A percentile compares a stretch with the other conserved stretches of the same genome.
These are phyloP conservation scores for Hippocampus zosterae DNA, from an alignment of 2,113 vertebrate species.

Conservation along the genomic window DNA sequence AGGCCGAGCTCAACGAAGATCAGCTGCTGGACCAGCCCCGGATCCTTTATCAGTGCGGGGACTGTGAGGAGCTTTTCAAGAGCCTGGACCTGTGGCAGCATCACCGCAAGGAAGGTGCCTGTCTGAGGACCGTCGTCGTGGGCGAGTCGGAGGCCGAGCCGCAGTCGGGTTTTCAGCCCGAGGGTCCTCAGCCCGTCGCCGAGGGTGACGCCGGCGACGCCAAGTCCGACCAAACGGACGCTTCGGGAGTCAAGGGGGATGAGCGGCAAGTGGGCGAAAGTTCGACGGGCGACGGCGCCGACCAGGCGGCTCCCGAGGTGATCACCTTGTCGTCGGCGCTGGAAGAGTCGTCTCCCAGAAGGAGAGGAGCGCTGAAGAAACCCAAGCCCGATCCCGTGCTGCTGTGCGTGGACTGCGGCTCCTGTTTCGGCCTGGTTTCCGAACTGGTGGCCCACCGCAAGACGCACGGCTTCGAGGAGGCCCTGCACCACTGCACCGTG, in stretches of 20 bases:
- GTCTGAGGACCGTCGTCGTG: slow-evolving; percentile 32
- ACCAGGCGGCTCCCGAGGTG: slow-evolving; percentile 22
- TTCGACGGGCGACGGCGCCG: slow-evolving; percentile 20
- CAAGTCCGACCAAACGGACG: slow-evolving; percentile 15
- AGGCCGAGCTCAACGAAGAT: slow-evolving; percentile 24
- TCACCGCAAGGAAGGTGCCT: slow-evolving; percentile 75
- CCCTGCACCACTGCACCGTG: slow-evolving; percentile 79
- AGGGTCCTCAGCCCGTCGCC: neutral
- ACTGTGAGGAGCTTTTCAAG: slow-evolving; percentile 81
- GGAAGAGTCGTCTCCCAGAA: slow-evolving; percentile 56
- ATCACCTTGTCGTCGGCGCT: slow-evolving; percentile 12
- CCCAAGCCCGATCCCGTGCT: slow-evolving; percentile 71
- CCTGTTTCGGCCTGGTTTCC: slow-evolving; percentile 80
- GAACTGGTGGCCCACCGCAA: slow-evolving; percentile 84
- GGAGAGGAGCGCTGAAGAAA: slow-evolving; percentile 61
- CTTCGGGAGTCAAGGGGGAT: neutral
- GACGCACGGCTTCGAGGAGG: slow-evolving; percentile 76
- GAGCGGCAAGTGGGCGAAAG: slow-evolving; percentile 25
- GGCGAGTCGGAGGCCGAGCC: slow-evolving; percentile 21
- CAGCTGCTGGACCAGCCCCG: slow-evolving; percentile 57
- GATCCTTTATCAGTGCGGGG: slow-evolving; percentile 83
- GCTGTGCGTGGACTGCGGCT: slow-evolving; percentile 85
- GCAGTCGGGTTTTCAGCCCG: slow-evolving; percentile 24
- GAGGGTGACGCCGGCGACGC: neutral
- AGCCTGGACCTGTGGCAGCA: slow-evolving; percentile 81